Percentiles rank a stretch among this genome's conserved stretches.
Evolutionary conservation across 2,888 invertebrate species (phyloP).

Genomic region (Ormyrus nitidulus): DNA sequence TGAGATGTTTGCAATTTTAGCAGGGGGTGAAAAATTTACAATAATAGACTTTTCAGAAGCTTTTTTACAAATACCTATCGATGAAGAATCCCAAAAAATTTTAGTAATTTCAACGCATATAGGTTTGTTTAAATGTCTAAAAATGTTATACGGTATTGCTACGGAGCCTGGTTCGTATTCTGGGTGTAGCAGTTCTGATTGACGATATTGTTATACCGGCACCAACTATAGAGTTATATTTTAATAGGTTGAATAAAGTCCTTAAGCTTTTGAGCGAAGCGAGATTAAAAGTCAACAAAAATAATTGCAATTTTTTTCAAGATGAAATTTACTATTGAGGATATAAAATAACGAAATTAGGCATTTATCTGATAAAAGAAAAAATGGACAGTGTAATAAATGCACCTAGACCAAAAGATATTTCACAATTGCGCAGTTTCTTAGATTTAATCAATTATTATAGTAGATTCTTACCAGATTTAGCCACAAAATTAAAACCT

Average conservation of each 20-base stretch:
- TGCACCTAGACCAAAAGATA: constrained; percentile 13
- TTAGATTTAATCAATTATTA: constrained; percentile 42
- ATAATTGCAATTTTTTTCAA: constrained; percentile 38
- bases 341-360: not conserved
- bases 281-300: constrained; percentile 20
- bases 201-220: constrained; percentile 45
- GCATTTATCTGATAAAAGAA: not conserved
- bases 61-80: constrained; percentile 48
- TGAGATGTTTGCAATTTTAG: constrained; percentile 55
- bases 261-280: constrained; percentile 16
- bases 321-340: constrained; percentile 2
- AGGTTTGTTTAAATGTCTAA: constrained; percentile 42
- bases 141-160: constrained; percentile 37
- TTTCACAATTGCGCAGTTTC: constrained; percentile 18
- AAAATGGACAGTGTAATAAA: constrained; percentile 28
- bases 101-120: constrained; percentile 52
- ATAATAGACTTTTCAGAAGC: constrained; percentile 53
- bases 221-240: constrained; percentile 11
- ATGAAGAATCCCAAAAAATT: constrained; percentile 38
- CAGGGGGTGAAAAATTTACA: constrained; percentile 60
- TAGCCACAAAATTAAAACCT: not conserved
- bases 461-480: constrained; percentile 34
- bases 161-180: constrained; percentile 51
- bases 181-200: constrained; percentile 42
- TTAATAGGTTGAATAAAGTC: constrained; percentile 30